Base-by-base conservation (phyloP, 2,797 vertebrate genomes). In the Hippocampus kuda region DNA sequence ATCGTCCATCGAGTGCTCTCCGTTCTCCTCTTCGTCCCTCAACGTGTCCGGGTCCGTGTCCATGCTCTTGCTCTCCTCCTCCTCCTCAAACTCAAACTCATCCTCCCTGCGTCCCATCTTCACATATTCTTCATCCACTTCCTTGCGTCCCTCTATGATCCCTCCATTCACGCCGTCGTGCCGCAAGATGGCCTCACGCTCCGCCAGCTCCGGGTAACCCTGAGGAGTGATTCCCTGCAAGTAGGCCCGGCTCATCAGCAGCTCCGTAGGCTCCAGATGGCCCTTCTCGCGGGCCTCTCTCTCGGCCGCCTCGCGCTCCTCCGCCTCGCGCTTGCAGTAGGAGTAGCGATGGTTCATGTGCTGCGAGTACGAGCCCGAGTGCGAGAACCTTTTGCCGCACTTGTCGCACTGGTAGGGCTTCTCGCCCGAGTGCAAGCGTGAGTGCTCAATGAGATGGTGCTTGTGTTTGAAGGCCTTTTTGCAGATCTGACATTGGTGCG, bases 291-390 rank as follows among this genome's bases (percentile, higher is more conserved):
- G 91, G 73, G 95, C 94, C 91, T 98, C 95, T 78, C 96, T 73
- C 89, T 98, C 95, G 0, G 95, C 95, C 0, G 95, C 96, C 90
- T 99, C 96, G 75, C 96, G 91, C 91, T 98, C 96, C 89, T 98
- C 96, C 0, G 96, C 96, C 89, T 98, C 96, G 78, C 96, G 88
- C 90, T 98, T 98, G 92, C 97, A 99, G 93, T 99, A 99, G 78
- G 97, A 98, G 89, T 99, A 99, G 86, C 97, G 93, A 92, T 99
- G 97, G 88, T 99, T 98, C 96, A 99, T 99, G 92, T 99, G 97
- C 92, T 99, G 96, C 1, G 96, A 98, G 90, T 98, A 98, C 42
- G 96, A 98, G 82, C 97, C 97, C 20, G 97, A 99, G 89, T 99
- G 97, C 0, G 97, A 99, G 92, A 99, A 99, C 81, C 97, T 91